Base-by-base conservation (phyloP, 2,888 invertebrate species). In the Epinotia bilunana region DNA sequence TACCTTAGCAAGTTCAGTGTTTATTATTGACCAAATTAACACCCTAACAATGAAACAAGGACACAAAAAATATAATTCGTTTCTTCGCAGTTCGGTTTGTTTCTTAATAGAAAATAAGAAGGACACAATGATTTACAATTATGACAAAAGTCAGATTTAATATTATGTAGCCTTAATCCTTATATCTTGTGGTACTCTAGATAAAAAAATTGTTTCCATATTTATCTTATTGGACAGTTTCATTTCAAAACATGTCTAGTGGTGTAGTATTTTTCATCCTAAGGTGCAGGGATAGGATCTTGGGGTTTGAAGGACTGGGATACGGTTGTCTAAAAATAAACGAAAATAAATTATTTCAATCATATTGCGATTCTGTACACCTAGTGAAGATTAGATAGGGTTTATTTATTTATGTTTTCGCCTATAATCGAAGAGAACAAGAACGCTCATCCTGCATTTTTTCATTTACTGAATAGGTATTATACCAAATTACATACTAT, bases 251-350 rank as follows among this genome's bases (percentile, higher is more conserved):
- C 11, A 13, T 33, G 53, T 28, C 6, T 53, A n/a, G 53, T 28
- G 12, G 33, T 18, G 65, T 55, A 12, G 28, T 12, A 23, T 53
- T 53, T 53, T 11, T 65, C 33, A n/a, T 65, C 12, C 65, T 65
- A 65, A 53, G 33, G 65, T 28, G 16, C 28, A 62, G 18, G 62
- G 65, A 55, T 53, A 65, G 18, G 65, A 28, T 33, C 28, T 64
- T 53, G 33, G 33, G 20, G 57, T n/a, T 5, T 53, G 53, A 6
- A n/a, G 53, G n/a, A 53, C 20, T 20, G 33, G 65, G 11, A 33
- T 65, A 53, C 18, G 53, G 33, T n/a, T 3, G 0, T 49, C 64
- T 64, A 49, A 53, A 65, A 65, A 65, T 18, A 62, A 65, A 65
- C 65, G 53, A 49, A 53, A 53, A 53, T 6, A 65, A 53, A 12